phyloP scores from a whole-genome alignment of 2,888 invertebrate genomes.

The Trissolcus japonicus region DNA sequence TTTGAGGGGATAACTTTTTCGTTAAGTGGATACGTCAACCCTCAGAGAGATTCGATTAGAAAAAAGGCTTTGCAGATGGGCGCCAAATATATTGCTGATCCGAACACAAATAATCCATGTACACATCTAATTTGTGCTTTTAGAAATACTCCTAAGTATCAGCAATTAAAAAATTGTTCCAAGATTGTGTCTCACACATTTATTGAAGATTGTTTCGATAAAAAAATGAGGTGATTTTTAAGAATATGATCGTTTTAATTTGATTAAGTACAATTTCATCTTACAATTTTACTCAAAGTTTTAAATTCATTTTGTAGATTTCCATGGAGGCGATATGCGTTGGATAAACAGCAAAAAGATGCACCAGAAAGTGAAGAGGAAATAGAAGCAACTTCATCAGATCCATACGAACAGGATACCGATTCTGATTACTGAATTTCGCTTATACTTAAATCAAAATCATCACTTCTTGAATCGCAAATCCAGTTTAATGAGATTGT shows the following conservation, averaged over 20 bases:
- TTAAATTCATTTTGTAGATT: conserved; percentile 60
- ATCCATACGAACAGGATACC: conserved; percentile 53
- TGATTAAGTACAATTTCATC: not conserved
- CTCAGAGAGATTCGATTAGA: conserved; percentile 71
- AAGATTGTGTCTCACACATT: conserved; percentile 71
- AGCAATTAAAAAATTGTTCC: conserved; percentile 66
- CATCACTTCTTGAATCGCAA: too few relatives aligned
- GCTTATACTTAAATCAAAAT: too few relatives aligned
- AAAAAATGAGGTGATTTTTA: conserved; percentile 67
- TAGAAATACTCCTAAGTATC: conserved; percentile 72
- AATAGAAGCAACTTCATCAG: conserved; percentile 60
- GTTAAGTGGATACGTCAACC: conserved; percentile 73
- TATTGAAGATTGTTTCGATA: conserved; percentile 70
- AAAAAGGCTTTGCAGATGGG: conserved; percentile 73
- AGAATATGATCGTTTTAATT: not conserved
- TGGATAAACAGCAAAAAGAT: conserved; percentile 63
- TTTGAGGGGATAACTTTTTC: conserved; percentile 68
- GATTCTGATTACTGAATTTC: conserved; percentile 60
- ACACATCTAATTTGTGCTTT: conserved; percentile 73
- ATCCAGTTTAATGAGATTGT: too few relatives aligned
- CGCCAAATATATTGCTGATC: conserved; percentile 70
- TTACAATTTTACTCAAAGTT: not conserved
- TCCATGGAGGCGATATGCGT: conserved; percentile 73
- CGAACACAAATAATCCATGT: conserved; percentile 69
- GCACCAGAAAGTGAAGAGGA: conserved; percentile 73